Conservation (phyloP, 2,888 invertebrate genomes). For the Meiosimyza platycephala region DNA sequence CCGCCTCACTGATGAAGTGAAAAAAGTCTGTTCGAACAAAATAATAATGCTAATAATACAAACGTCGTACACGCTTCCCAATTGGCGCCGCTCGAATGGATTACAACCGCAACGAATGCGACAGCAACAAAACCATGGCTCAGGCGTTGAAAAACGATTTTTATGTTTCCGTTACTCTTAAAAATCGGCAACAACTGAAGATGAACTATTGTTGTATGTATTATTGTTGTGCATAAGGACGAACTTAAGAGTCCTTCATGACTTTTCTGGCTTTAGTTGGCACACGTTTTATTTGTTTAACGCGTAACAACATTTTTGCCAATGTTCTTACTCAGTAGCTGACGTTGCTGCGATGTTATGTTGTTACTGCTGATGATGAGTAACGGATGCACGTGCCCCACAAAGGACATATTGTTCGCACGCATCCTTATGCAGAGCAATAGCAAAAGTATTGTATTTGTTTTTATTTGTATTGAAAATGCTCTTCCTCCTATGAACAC, state of each 20-base stretch:
- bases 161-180: conserved; percentile 30
- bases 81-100: conserved; percentile 48
- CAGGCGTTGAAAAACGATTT: conserved; percentile 40
- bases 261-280: conserved; percentile 8
- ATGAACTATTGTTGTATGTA: neutral
- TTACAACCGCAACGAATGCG: conserved; percentile 47
- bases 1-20: no score
- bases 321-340: conserved; percentile 9
- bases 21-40: neutral
- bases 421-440: conserved; percentile 45
- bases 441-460: conserved; percentile 46
- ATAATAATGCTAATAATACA: conserved; percentile 36
- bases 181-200: conserved; percentile 7
- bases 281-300: conserved; percentile 53
- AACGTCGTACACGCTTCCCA: conserved; percentile 48
- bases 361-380: conserved; percentile 24
- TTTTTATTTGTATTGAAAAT: conserved; percentile 41
- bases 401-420: conserved; percentile 57
- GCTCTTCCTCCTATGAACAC: neutral
- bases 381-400: conserved; percentile 56
- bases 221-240: conserved; percentile 10
- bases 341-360: conserved; percentile 9
- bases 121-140: conserved; percentile 30
- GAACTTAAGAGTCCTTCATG: conserved; percentile 18
- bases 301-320: conserved; percentile 44